phyloP scores from a whole-genome alignment of 1,140 invertebrate genomes.

The Elymnias hypermnestra region DNA sequence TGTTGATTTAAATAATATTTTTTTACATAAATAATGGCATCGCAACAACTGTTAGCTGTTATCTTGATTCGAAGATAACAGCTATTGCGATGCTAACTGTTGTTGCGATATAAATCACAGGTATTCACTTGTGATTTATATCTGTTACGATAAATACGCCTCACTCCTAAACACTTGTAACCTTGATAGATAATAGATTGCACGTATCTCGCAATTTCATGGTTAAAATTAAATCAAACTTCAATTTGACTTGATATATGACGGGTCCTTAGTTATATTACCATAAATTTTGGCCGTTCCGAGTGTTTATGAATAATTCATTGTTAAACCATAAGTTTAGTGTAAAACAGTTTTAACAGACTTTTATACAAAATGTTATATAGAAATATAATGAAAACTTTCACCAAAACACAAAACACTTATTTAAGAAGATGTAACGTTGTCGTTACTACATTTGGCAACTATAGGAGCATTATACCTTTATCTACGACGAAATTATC shows the following conservation, averaged over 20 bases:
- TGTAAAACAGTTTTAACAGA: background rate
- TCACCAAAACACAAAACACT: constrained; percentile 28
- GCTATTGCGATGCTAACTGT: too few relatives aligned
- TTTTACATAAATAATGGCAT: too few relatives aligned
- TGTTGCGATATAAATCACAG: too few relatives aligned
- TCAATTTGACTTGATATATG: constrained; percentile 7
- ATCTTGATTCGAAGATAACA: too few relatives aligned
- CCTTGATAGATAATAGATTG: too few relatives aligned
- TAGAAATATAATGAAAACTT: constrained; percentile 41
- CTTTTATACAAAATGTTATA: constrained; percentile 40
- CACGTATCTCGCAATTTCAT: too few relatives aligned
- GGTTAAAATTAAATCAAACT: too few relatives aligned
- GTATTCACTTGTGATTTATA: too few relatives aligned
- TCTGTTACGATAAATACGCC: too few relatives aligned
- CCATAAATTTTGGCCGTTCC: constrained; percentile 7
- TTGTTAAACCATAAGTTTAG: constrained; percentile 2
- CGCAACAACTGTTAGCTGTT: too few relatives aligned
- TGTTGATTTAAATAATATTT: too few relatives aligned
- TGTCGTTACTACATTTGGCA: constrained; percentile 40
- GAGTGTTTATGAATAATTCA: constrained; percentile 13
- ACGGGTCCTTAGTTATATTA: constrained; percentile 8
- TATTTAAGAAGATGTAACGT: constrained; percentile 43
- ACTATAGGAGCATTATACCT: constrained; percentile 41
- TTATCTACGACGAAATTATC: constrained; percentile 47
- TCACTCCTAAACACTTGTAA: too few relatives aligned